phyloP scores from a whole-genome alignment of 2,797 vertebrate species.

The Platalea minor region DNA sequence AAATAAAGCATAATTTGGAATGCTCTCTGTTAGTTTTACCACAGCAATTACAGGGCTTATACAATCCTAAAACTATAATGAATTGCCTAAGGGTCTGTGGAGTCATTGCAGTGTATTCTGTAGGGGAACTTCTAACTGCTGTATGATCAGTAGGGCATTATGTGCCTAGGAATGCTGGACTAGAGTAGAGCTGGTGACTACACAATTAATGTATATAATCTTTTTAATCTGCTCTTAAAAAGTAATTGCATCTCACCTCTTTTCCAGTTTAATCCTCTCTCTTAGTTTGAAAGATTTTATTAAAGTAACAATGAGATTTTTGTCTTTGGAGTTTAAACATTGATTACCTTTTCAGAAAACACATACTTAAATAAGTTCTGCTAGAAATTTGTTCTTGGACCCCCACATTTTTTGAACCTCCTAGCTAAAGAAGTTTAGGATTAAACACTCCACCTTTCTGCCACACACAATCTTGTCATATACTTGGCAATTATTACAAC shows the following conservation, averaged over 20 bases:
- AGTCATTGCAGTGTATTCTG: neutral
- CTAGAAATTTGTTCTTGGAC: neutral
- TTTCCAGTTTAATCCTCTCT: neutral
- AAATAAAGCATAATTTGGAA: constrained; percentile 29
- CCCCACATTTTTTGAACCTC: neutral
- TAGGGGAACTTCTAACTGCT: neutral
- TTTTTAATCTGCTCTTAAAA: neutral
- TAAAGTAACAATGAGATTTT: neutral
- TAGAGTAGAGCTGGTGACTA: neutral
- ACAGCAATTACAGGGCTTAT: neutral
- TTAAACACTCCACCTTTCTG: neutral
- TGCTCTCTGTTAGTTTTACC: neutral
- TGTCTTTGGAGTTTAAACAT: neutral
- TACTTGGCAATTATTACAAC: neutral
- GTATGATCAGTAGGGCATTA: neutral
- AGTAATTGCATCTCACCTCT: neutral
- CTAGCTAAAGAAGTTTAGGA: neutral
- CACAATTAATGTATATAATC: neutral
- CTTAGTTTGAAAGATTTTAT: neutral
- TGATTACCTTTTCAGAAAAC: neutral
- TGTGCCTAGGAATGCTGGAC: neutral
- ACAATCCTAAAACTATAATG: neutral
- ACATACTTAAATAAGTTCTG: neutral
- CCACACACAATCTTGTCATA: neutral
- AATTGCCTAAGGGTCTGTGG: neutral